Conservation (phyloP, 2,797 vertebrate species). For the Eurystomus glaucurus region DNA sequence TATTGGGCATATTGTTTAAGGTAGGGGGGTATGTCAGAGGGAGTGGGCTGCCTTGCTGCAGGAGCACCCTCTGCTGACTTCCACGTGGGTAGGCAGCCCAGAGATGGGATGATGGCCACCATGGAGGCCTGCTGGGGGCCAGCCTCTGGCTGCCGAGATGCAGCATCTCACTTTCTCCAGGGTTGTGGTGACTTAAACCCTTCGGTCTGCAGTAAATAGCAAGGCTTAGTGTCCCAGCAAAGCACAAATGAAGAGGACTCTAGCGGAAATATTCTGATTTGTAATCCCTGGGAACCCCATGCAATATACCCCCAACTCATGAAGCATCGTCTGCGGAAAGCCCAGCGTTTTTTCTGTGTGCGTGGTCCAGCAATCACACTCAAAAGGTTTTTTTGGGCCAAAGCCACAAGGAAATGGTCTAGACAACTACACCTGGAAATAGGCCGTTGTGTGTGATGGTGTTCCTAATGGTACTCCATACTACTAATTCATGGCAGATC, state of each 20-base stretch:
- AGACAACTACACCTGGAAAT: slow-evolving; percentile 72
- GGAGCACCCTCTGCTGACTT: slow-evolving; percentile 79
- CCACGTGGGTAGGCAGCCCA: not conserved
- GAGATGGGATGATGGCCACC: fast-evolving
- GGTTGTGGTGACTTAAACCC: not conserved
- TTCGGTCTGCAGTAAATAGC: not conserved
- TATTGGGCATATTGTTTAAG: not conserved
- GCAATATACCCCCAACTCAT: not conserved
- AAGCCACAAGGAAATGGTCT: slow-evolving; percentile 74
- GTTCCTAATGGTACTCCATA: not conserved
- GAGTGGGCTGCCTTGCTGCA: slow-evolving; percentile 46
- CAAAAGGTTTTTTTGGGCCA: slow-evolving; percentile 66
- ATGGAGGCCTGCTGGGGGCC: not conserved
- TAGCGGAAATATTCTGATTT: not conserved
- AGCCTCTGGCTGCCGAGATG: fast-evolving
- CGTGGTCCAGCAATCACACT: slow-evolving; percentile 38
- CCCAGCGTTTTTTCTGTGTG: not conserved
- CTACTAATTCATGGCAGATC: slow-evolving; percentile 27
- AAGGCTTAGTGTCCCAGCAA: not conserved
- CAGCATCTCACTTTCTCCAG: not conserved
- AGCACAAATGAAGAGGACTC: not conserved
- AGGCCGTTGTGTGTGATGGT: slow-evolving; percentile 21
- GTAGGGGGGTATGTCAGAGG: not conserved
- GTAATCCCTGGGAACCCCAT: not conserved
- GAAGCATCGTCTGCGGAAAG: slow-evolving; percentile 29